phyloP scores from a whole-genome alignment of 2,888 invertebrate species.

The Andrena flavipes region DNA sequence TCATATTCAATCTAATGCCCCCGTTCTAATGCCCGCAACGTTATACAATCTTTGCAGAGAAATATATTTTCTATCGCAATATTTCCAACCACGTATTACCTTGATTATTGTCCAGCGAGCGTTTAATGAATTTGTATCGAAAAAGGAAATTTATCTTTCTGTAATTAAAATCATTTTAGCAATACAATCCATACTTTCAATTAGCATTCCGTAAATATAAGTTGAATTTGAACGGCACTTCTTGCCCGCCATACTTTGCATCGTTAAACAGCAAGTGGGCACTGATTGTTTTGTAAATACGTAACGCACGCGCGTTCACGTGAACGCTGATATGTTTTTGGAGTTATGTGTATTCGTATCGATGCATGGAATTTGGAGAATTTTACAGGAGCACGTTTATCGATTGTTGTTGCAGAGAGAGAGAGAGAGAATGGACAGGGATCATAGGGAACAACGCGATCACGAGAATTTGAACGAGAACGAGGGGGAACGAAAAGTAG shows the following conservation, averaged over 20 bases:
- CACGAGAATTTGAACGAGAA: constrained; percentile 77
- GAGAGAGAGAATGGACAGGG: constrained; percentile 77
- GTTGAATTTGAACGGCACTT: constrained; percentile 1
- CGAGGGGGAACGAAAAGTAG: constrained; percentile 76
- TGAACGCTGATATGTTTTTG: constrained; percentile 38
- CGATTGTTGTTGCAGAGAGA: constrained; percentile 63
- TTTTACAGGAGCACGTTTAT: not conserved
- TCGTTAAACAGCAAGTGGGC: constrained; percentile 11
- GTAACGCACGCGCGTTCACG: constrained; percentile 22
- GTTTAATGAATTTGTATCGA: not conserved
- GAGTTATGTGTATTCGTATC: not conserved
- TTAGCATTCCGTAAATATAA: not conserved
- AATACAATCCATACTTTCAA: not conserved
- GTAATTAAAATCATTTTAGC: constrained; percentile 5
- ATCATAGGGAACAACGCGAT: constrained; percentile 76
- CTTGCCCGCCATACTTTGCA: not conserved
- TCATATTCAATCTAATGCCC: constrained; percentile 8
- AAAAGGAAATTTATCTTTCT: not conserved
- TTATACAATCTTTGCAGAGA: constrained; percentile 14
- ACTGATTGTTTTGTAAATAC: constrained; percentile 44
- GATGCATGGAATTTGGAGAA: not conserved
- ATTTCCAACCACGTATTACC: not conserved
- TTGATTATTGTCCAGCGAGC: not conserved
- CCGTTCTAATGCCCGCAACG: not conserved
- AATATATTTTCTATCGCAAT: not conserved